Percentiles rank a stretch among this genome's conserved stretches.
Conservation (phyloP, 2,888 invertebrate genomes). For the Thereva unica region DNA sequence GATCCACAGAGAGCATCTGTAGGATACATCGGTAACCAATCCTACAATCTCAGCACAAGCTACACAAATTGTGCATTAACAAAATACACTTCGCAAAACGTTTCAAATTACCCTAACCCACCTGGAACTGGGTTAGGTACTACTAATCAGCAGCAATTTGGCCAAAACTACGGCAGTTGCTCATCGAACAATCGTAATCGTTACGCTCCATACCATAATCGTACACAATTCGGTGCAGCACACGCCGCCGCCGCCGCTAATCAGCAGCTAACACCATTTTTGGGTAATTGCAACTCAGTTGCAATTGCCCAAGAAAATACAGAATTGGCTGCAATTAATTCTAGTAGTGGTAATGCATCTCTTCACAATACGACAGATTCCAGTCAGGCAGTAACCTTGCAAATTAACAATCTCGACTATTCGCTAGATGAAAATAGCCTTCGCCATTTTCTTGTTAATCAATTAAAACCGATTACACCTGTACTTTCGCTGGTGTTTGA, state of each 20-base stretch:
- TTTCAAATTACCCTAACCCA: not conserved
- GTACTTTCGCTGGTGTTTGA: slow-evolving; percentile 56
- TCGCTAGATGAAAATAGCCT: slow-evolving; percentile 55
- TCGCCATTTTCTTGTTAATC: slow-evolving; percentile 53
- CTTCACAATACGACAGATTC: slow-evolving; percentile 1
- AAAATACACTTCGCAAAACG: not conserved
- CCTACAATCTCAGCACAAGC: slow-evolving; percentile 31
- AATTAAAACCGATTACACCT: slow-evolving; percentile 57
- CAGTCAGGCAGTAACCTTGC: slow-evolving; percentile 49
- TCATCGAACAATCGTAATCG: slow-evolving; percentile 48
- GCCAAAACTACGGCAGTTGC: slow-evolving; percentile 44
- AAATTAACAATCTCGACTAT: slow-evolving; percentile 58
- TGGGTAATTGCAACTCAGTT: slow-evolving; percentile 45
- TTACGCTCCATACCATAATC: slow-evolving; percentile 55
- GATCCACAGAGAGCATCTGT: slow-evolving; percentile 19
- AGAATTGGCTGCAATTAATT: not conserved
- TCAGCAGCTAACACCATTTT: slow-evolving; percentile 48
- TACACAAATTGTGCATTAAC: slow-evolving; percentile 3
- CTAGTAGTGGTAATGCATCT: too few species aligned
- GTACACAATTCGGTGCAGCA: slow-evolving; percentile 44
- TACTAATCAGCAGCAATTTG: slow-evolving; percentile 1
- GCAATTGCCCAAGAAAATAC: not conserved
- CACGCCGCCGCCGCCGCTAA: slow-evolving; percentile 44
- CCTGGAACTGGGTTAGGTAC: slow-evolving; percentile 1
- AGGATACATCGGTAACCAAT: slow-evolving; percentile 36